phyloP scores from a whole-genome alignment of 2,888 invertebrate species.

The Drosophila peninsularis region DNA sequence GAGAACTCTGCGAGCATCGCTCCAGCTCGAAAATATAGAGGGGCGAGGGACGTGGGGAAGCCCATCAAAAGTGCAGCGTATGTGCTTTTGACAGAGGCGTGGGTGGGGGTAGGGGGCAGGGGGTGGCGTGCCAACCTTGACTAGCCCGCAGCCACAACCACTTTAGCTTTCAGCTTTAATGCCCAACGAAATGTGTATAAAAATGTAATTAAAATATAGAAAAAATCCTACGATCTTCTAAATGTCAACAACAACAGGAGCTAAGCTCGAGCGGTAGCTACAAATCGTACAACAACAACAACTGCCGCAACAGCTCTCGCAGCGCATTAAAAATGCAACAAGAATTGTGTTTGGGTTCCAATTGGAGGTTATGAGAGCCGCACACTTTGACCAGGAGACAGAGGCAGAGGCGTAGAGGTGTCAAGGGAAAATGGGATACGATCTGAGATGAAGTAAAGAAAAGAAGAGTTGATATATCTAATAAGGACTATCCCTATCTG shows the following conservation, averaged over 20 bases:
- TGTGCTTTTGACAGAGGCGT: slow-evolving; percentile 27
- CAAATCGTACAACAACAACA: slow-evolving; percentile 13
- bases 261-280: neutral
- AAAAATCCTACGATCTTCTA: slow-evolving; percentile 49
- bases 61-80: slow-evolving; percentile 65
- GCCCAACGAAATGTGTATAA: slow-evolving; percentile 24
- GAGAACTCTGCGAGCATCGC: slow-evolving; percentile 1
- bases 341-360: slow-evolving; percentile 56
- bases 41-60: neutral
- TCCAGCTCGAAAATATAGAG: neutral
- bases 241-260: slow-evolving; percentile 1
- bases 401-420: neutral
- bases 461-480: too few species aligned
- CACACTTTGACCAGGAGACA: slow-evolving; percentile 18
- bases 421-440: neutral
- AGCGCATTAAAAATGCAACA: slow-evolving; percentile 68
- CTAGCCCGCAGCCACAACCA: slow-evolving; percentile 9
- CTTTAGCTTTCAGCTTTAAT: slow-evolving; percentile 35
- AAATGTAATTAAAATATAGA: slow-evolving; percentile 66
- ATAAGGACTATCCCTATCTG: too few species aligned
- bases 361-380: slow-evolving; percentile 56
- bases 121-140: slow-evolving; percentile 43
- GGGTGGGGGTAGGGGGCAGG: neutral
- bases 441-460: neutral
- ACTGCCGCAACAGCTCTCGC: slow-evolving; percentile 39